These are phyloP conservation scores for Poeciliopsis paucimaculata DNA, from an alignment of 2,797 vertebrate genomes.

Conservation along the genomic window DNA sequence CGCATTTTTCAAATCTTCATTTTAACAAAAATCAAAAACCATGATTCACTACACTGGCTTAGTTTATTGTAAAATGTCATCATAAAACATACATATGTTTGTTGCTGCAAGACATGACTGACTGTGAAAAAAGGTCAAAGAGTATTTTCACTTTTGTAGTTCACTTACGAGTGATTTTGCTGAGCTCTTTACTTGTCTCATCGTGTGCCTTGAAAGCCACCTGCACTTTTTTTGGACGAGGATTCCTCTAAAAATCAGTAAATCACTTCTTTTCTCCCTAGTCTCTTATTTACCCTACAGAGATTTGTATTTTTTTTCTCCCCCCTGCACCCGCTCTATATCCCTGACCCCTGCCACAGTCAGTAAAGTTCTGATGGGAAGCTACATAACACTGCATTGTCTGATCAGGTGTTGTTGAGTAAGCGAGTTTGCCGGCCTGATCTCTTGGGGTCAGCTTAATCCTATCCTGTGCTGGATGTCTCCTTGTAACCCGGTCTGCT, in stretches of 20 bases:
- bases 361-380: conserved; percentile 80
- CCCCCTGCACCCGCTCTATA: conserved; percentile 31
- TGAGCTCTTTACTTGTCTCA: conserved; percentile 48
- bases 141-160: neutral
- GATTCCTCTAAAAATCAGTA: conserved; percentile 31
- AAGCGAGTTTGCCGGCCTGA: conserved; percentile 78
- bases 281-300: conserved; percentile 41
- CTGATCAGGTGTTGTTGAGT: conserved; percentile 87
- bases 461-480: conserved; percentile 81
- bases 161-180: conserved; percentile 29
- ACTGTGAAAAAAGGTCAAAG: neutral
- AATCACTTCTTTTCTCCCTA: conserved; percentile 30
- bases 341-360: conserved; percentile 81
- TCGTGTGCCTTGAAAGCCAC: conserved; percentile 28
- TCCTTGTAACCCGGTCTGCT: conserved; percentile 76
- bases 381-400: conserved; percentile 83
- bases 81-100: neutral
- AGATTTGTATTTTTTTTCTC: conserved; percentile 11
- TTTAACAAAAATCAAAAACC: neutral
- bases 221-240: conserved; percentile 34
- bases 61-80: neutral
- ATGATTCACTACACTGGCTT: neutral
- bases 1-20: neutral
- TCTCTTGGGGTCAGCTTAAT: conserved; percentile 86
- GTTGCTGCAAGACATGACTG: neutral